phyloP scores from a whole-genome alignment of 2,888 invertebrate species.

The Melanophora roralis region DNA sequence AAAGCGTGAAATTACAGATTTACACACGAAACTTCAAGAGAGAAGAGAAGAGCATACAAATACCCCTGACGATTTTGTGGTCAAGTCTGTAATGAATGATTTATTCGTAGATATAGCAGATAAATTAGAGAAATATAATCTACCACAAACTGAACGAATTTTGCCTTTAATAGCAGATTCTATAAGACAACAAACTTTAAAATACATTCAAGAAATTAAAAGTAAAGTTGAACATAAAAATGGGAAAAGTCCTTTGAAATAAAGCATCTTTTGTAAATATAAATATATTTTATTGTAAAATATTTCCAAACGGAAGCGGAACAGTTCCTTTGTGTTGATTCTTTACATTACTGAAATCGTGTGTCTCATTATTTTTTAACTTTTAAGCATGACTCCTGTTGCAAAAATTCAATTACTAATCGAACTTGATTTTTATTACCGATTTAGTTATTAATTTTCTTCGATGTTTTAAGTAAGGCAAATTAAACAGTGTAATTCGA shows the following conservation, averaged over 20 bases:
- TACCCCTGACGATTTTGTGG: slow-evolving; percentile 23
- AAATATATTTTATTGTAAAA: background rate
- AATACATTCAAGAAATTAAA: slow-evolving; percentile 62
- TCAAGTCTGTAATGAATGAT: slow-evolving; percentile 70
- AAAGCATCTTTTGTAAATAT: slow-evolving; percentile 9
- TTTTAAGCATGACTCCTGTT: too few relatives aligned
- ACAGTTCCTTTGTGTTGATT: too few relatives aligned
- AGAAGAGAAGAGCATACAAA: background rate
- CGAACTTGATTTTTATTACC: too few relatives aligned
- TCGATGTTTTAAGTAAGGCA: too few relatives aligned
- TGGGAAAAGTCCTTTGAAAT: background rate
- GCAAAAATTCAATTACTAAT: too few relatives aligned
- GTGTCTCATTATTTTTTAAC: too few relatives aligned
- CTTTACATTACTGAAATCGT: too few relatives aligned
- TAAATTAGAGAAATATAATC: slow-evolving; percentile 61
- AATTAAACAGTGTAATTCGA: too few relatives aligned
- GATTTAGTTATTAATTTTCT: too few relatives aligned
- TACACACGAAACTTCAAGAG: slow-evolving; percentile 16
- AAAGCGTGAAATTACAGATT: slow-evolving; percentile 15
- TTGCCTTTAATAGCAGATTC: slow-evolving; percentile 66
- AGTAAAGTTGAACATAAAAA: background rate
- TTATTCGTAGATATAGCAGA: slow-evolving; percentile 66
- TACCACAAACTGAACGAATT: slow-evolving; percentile 63
- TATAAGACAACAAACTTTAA: slow-evolving; percentile 68
- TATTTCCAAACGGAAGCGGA: too few relatives aligned